Conservation (phyloP, 2,888 invertebrate species). For the Achlya flavicornis region DNA sequence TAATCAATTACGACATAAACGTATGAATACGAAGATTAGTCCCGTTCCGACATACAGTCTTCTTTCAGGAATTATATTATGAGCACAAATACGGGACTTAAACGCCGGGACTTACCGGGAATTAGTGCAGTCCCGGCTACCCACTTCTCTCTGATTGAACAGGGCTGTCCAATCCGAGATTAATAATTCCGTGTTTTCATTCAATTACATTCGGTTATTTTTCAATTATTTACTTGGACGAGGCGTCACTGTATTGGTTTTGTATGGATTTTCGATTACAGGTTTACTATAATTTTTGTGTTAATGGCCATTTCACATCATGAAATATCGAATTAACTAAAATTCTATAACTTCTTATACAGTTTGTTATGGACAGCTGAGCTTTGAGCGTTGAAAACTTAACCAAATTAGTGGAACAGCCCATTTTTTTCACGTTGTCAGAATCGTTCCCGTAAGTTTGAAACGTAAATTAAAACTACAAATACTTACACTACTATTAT, state of each 20-base stretch:
- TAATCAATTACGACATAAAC: background rate
- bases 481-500: no score
- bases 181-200: background rate
- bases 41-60: background rate
- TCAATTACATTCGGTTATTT: background rate
- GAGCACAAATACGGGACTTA: background rate
- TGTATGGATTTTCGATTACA: no score
- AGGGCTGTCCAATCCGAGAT: background rate
- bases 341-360: no score
- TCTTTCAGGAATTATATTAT: background rate
- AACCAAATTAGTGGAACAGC: no score
- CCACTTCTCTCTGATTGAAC: background rate
- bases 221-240: background rate
- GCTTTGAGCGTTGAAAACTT: no score
- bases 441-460: no score
- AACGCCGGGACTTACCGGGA: background rate
- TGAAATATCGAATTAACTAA: no score
- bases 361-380: no score
- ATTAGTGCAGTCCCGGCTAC: background rate
- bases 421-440: no score
- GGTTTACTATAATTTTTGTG: no score
- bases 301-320: no score
- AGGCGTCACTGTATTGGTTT: background rate
- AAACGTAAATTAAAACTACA: no score
- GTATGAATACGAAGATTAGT: slow-evolving; percentile 1